Conservation (phyloP, 2,888 invertebrate genomes). For the Fragum sueziense region DNA sequence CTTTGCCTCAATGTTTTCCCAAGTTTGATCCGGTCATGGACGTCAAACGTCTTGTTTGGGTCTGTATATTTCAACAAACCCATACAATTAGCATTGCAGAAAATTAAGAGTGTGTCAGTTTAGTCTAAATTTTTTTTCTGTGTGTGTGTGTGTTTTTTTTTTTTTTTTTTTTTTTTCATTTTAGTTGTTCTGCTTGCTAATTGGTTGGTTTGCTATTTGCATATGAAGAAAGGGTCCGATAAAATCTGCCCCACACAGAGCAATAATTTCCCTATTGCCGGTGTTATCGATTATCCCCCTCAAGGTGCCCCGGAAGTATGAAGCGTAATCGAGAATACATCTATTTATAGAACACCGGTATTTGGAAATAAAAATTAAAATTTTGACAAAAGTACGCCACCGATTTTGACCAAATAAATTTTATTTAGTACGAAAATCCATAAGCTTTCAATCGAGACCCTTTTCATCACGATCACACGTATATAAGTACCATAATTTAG, state of each 20-base stretch:
- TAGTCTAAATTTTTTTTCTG: too few species aligned
- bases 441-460: not conserved
- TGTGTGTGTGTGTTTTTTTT: too few species aligned
- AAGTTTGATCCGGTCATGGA: too few species aligned
- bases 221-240: too few species aligned
- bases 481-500: constrained; percentile 17
- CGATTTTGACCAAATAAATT: constrained; percentile 1
- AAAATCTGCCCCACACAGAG: not conserved
- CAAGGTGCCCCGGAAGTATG: constrained; percentile 42
- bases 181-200: too few species aligned
- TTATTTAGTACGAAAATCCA: not conserved
- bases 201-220: too few species aligned
- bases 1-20: too few species aligned
- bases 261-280: constrained; percentile 2
- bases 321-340: constrained; percentile 30
- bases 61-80: too few species aligned
- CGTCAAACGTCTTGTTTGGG: too few species aligned
- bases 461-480: not conserved
- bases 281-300: constrained; percentile 47
- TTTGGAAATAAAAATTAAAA: not conserved
- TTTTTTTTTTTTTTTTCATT: too few species aligned
- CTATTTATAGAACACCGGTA: constrained; percentile 41
- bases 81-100: too few species aligned
- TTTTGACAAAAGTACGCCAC: constrained; percentile 14
- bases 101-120: too few species aligned